These are phyloP conservation scores for Phylloscopus trochilus DNA, from an alignment of 2,113 vertebrate species.

Conservation along the genomic window DNA sequence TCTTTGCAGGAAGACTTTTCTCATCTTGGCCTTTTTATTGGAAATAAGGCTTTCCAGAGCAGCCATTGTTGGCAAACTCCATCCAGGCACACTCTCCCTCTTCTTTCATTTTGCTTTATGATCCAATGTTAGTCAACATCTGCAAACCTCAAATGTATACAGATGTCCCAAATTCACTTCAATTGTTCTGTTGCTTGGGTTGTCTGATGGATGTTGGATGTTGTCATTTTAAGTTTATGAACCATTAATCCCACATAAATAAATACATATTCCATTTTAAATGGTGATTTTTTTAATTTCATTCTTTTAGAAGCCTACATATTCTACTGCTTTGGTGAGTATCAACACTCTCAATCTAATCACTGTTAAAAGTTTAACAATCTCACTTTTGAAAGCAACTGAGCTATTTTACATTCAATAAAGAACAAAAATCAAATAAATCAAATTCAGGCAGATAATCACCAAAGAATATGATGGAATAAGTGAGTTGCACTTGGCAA, in stretches of 20 bases:
- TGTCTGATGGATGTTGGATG: neutral
- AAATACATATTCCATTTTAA: neutral
- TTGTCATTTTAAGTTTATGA: neutral
- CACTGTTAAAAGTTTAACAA: neutral
- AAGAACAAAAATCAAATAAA: neutral
- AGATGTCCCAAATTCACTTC: neutral
- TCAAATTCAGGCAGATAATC: neutral
- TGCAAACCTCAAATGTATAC: neutral
- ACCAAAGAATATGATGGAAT: neutral
- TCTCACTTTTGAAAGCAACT: neutral
- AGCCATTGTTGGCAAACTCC: neutral
- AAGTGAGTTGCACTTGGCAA: neutral
- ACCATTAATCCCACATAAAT: neutral
- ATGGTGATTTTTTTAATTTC: neutral
- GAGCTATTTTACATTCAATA: neutral
- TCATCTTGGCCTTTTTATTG: neutral
- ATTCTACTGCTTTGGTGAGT: neutral
- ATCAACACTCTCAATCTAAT: neutral
- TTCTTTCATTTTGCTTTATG: neutral
- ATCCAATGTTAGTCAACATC: neutral
- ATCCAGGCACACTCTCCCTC: neutral
- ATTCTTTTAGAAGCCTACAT: neutral
- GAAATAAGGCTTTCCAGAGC: neutral
- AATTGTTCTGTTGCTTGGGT: neutral
- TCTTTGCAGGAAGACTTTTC: neutral